phyloP scores from a whole-genome alignment of 2,797 vertebrate genomes.

The Coracias cyanogaster region DNA sequence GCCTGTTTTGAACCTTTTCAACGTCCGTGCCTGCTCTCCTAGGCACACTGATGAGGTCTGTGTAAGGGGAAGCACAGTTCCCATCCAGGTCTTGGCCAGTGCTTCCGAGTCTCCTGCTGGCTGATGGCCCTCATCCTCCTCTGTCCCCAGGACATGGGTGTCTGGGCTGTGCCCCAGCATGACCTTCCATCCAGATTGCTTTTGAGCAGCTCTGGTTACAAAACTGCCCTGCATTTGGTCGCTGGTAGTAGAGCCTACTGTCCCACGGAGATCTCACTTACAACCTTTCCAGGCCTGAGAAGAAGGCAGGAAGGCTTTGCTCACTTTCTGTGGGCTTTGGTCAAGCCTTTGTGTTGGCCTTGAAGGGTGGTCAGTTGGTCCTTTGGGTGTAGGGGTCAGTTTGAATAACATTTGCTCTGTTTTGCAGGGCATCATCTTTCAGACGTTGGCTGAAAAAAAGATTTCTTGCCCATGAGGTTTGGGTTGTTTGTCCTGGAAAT shows the following conservation, averaged over 20 bases:
- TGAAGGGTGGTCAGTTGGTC: rapidly evolving
- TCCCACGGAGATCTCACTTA: not conserved
- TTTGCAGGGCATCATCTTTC: not conserved
- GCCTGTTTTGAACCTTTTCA: not conserved
- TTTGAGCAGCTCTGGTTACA: not conserved
- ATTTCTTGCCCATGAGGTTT: not conserved
- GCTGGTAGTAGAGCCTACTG: not conserved
- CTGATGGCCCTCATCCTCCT: not conserved
- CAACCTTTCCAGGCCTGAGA: not conserved
- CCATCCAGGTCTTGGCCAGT: not conserved
- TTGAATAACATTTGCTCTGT: not conserved
- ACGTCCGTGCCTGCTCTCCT: not conserved
- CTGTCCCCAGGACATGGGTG: not conserved
- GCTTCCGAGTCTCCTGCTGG: not conserved
- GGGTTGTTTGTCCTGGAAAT: not conserved
- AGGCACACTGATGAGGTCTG: not conserved
- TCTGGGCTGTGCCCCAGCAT: not conserved
- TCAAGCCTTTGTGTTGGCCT: not conserved
- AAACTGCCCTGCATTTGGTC: not conserved
- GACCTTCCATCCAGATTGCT: not conserved
- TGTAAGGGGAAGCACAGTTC: not conserved
- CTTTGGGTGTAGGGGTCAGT: not conserved
- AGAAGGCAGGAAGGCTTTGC: not conserved
- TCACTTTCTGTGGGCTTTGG: not conserved
- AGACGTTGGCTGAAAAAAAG: not conserved